Evolutionary conservation across 2,888 invertebrate genomes (phyloP).

Genomic region (Callinectes sapidus): DNA sequence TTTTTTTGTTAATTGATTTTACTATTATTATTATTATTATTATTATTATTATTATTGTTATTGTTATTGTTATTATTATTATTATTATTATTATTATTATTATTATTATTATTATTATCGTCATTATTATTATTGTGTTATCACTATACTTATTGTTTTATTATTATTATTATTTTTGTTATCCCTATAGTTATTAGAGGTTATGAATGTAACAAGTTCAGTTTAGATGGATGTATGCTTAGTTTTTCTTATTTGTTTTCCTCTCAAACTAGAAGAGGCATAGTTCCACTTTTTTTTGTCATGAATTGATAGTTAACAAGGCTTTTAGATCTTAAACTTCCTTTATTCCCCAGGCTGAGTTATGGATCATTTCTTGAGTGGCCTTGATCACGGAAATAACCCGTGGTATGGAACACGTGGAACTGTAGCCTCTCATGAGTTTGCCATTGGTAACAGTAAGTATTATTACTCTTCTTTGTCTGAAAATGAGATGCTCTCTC

Average conservation of each 20-base stretch:
- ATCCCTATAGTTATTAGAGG: too few relatives aligned
- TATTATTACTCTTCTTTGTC: neutral
- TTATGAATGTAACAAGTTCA: too few relatives aligned
- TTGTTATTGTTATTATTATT: too few relatives aligned
- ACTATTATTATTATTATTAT: too few relatives aligned
- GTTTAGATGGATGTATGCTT: neutral
- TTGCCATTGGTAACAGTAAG: constrained; percentile 71
- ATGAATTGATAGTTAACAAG: neutral
- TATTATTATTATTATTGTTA: too few relatives aligned
- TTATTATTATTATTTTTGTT: too few relatives aligned
- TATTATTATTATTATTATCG: too few relatives aligned
- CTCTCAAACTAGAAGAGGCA: neutral
- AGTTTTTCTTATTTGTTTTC: neutral
- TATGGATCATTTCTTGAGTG: constrained; percentile 72
- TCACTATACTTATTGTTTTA: too few relatives aligned
- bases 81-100: too few relatives aligned
- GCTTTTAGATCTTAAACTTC: neutral
- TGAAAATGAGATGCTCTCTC: constrained; percentile 12
- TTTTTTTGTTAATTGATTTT: too few relatives aligned
- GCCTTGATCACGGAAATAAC: constrained; percentile 66
- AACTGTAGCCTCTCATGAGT: constrained; percentile 65
- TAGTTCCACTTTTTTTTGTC: neutral
- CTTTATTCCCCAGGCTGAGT: constrained; percentile 32
- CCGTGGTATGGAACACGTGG: constrained; percentile 68
- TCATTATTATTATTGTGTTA: too few relatives aligned